phyloP scores from a whole-genome alignment of 1,140 invertebrate genomes.

The Chironomus striatipennis region DNA sequence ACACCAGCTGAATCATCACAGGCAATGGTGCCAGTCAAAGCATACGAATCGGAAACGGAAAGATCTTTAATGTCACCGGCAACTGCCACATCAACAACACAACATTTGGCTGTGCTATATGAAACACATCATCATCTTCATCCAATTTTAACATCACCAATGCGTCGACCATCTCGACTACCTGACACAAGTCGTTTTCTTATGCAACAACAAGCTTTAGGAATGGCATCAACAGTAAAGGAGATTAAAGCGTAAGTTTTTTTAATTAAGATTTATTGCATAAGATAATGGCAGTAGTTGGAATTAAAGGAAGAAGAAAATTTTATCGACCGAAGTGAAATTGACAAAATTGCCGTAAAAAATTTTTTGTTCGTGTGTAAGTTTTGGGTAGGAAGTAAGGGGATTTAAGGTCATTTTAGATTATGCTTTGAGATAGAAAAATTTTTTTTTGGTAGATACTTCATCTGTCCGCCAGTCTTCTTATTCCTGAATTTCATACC shows the following conservation, averaged over 20 bases:
- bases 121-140: conserved; percentile 35
- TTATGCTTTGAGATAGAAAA: no score
- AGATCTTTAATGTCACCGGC: conserved; percentile 28
- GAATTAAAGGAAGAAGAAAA: no score
- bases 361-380: no score
- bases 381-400: no score
- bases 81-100: conserved; percentile 27
- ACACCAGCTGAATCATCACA: conserved; percentile 18
- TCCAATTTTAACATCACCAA: conserved; percentile 37
- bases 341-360: no score
- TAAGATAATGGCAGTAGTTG: no score
- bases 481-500: no score
- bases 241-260: conserved; percentile 27
- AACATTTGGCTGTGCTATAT: conserved; percentile 37
- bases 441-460: no score
- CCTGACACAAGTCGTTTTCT: conserved; percentile 35
- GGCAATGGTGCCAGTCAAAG: not conserved
- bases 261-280: not conserved
- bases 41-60: conserved; percentile 33
- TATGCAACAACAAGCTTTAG: not conserved
- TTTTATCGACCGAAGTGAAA: no score
- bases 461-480: no score
- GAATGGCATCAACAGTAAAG: conserved; percentile 28
- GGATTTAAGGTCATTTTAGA: no score
- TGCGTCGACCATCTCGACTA: conserved; percentile 37